phyloP scores from a whole-genome alignment of 2,888 invertebrate genomes.

The Branchellion lobata region DNA sequence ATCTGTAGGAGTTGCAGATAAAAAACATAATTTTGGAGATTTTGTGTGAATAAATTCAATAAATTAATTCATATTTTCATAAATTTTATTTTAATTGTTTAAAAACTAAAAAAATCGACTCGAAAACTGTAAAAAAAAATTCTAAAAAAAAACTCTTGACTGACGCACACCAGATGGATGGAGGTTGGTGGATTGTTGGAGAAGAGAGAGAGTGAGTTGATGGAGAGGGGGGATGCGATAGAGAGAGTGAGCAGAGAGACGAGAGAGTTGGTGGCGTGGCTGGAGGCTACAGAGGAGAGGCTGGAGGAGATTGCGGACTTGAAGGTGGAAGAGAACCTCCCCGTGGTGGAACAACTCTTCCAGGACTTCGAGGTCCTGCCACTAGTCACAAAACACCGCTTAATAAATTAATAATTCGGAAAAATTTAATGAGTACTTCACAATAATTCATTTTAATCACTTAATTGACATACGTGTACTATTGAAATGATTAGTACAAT shows the following conservation, averaged over 20 bases:
- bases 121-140: neutral
- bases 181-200: neutral
- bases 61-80: neutral
- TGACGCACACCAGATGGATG: neutral
- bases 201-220: neutral
- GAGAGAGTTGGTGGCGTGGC: slow-evolving; percentile 91
- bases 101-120: neutral
- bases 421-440: no score
- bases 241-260: slow-evolving; percentile 76
- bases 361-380: slow-evolving; percentile 61
- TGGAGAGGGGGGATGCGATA: neutral
- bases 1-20: neutral
- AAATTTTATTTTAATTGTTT: neutral
- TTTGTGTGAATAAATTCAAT: no score
- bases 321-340: slow-evolving; percentile 84
- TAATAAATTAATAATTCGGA: no score
- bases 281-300: slow-evolving; percentile 84
- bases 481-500: no score
- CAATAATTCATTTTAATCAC: no score
- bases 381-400: neutral
- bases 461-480: no score
- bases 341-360: slow-evolving; percentile 72
- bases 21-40: no score
- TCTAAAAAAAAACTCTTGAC: neutral
- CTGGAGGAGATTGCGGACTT: slow-evolving; percentile 79